phyloP scores from a whole-genome alignment of 2,797 vertebrate species.

The Rhinoraja longicauda region DNA sequence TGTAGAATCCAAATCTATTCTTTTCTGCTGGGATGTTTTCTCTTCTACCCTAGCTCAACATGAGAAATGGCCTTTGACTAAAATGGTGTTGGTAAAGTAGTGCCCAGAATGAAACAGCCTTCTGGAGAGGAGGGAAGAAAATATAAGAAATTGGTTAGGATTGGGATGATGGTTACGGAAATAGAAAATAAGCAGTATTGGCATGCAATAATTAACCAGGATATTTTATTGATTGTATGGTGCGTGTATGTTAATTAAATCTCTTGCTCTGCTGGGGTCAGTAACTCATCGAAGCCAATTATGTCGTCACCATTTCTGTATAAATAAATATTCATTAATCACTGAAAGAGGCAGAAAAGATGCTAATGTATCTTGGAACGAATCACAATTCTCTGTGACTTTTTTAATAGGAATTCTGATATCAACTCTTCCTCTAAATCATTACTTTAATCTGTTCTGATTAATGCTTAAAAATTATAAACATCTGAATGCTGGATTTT shows the following conservation, averaged over 20 bases:
- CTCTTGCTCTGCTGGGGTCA: conserved; percentile 26
- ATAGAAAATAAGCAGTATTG: conserved; percentile 22
- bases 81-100: neutral
- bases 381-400: conserved; percentile 3
- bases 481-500: too few relatives aligned
- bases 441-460: neutral
- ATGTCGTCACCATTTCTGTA: conserved; percentile 20
- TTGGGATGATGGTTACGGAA: neutral
- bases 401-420: conserved; percentile 9
- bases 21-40: neutral
- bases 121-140: neutral
- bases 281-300: conserved; percentile 16
- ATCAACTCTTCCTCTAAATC: neutral
- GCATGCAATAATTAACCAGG: conserved; percentile 34
- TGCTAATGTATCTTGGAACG: neutral
- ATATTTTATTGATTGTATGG: conserved; percentile 17
- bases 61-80: neutral
- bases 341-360: neutral
- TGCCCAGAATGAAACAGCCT: neutral
- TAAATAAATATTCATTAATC: conserved; percentile 35
- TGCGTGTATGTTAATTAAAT: conserved; percentile 33
- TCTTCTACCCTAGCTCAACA: neutral
- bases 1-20: neutral
- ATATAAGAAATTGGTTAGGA: neutral
- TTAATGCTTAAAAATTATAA: neutral